These are phyloP conservation scores for Sigmodon hispidus DNA, from an alignment of 2,113 vertebrate species.

Conservation along the genomic window DNA sequence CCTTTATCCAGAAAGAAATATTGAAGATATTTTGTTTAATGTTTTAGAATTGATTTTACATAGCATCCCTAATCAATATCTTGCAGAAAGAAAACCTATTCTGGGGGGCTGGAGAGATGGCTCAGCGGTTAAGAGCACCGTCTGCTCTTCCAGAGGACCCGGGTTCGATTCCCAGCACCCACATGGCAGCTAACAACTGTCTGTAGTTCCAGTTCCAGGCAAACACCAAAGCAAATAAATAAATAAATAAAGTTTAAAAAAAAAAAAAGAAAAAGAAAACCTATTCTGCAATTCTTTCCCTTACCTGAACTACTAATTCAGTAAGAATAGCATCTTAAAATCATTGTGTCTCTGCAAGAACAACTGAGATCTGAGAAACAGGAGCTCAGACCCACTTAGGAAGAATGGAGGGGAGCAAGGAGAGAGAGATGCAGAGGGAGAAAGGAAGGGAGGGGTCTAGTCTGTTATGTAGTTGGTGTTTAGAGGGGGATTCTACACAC, in stretches of 20 bases:
- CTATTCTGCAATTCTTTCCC: background rate
- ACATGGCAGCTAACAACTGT: too few relatives aligned
- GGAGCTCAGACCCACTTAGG: background rate
- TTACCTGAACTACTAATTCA: background rate
- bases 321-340: slow-evolving; percentile 14
- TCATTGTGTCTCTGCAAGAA: background rate
- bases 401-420: background rate
- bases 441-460: background rate
- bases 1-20: background rate
- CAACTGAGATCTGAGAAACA: background rate
- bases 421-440: background rate
- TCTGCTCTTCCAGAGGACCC: too few relatives aligned
- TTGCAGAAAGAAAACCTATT: background rate
- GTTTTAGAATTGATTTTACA: background rate
- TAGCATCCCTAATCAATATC: background rate
- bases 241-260: too few relatives aligned
- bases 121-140: too few relatives aligned
- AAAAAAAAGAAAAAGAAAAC: slow-evolving; percentile 43
- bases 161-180: too few relatives aligned
- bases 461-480: background rate
- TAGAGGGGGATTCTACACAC: background rate
- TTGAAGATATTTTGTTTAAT: background rate
- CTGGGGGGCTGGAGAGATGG: too few relatives aligned
- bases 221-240: too few relatives aligned
- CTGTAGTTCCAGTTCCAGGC: too few relatives aligned